Evolutionary conservation across 35 echinoderm and acorn worm genomes (phyloP).

Genomic region (Ptychodera flava): DNA sequence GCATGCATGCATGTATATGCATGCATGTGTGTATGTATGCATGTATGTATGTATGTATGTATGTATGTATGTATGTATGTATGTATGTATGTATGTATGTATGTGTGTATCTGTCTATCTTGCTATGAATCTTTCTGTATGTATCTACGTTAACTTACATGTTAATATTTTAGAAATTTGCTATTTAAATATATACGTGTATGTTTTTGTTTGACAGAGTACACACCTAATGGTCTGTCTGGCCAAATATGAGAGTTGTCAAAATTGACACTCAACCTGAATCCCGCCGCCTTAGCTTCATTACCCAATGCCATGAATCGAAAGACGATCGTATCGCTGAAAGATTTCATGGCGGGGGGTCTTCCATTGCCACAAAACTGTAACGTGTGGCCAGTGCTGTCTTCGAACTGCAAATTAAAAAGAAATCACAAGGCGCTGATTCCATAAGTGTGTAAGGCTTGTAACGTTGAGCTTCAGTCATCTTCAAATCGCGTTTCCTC

Average conservation of each 20-base stretch:
- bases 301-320: background rate
- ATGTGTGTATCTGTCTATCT: background rate
- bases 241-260: background rate
- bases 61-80: background rate
- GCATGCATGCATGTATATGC: background rate
- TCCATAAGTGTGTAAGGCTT: no score
- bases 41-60: background rate
- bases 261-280: background rate
- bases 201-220: background rate
- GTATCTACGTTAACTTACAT: background rate
- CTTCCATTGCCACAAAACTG: background rate
- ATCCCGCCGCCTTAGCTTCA: background rate
- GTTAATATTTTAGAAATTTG: background rate
- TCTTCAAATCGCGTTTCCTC: no score
- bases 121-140: background rate
- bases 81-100: background rate
- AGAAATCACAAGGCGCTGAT: no score
- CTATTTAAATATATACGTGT: background rate
- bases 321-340: background rate
- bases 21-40: background rate
- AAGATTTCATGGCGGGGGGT: background rate
- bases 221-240: background rate
- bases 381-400: no score
- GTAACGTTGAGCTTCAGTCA: no score
- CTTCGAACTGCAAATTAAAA: no score